These are phyloP conservation scores for Trisateles emortualis DNA, from an alignment of 2,888 invertebrate species.

Conservation along the genomic window DNA sequence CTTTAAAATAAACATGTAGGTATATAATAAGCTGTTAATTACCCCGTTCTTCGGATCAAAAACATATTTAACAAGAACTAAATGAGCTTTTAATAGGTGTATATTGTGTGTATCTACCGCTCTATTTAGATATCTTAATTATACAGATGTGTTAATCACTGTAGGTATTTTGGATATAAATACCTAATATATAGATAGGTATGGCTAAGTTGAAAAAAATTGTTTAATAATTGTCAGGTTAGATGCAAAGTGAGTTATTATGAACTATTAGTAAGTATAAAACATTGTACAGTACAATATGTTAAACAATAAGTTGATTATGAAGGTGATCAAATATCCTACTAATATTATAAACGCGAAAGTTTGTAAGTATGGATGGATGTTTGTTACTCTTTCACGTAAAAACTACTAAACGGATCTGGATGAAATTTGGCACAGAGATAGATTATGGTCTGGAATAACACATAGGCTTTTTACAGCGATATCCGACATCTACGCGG, in stretches of 20 bases:
- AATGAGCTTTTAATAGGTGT: conserved; percentile 44
- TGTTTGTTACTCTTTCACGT: too few relatives aligned
- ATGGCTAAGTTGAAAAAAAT: conserved; percentile 35
- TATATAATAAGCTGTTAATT: conserved; percentile 36
- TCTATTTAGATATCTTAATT: conserved; percentile 21
- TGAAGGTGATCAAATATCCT: too few relatives aligned
- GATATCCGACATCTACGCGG: too few relatives aligned
- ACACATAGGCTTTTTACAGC: too few relatives aligned
- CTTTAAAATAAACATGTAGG: not conserved
- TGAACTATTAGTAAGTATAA: not conserved
- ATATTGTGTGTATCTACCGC: conserved; percentile 16
- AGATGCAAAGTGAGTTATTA: not conserved
- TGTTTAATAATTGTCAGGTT: conserved; percentile 25
- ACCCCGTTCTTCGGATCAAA: conserved; percentile 24
- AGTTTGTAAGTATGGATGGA: too few relatives aligned
- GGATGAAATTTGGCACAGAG: too few relatives aligned
- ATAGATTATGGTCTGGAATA: too few relatives aligned
- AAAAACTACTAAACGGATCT: too few relatives aligned
- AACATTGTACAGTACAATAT: not conserved
- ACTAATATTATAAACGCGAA: too few relatives aligned
- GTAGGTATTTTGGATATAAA: conserved; percentile 17
- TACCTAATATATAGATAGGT: conserved; percentile 8
- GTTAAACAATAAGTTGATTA: too few relatives aligned
- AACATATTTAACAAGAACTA: conserved; percentile 24
- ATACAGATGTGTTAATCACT: conserved; percentile 13